A percentile compares a stretch with the other conserved stretches of the same genome.
phyloP scores from a whole-genome alignment of 1,140 invertebrate genomes.

The Catajapyx aquilonaris region DNA sequence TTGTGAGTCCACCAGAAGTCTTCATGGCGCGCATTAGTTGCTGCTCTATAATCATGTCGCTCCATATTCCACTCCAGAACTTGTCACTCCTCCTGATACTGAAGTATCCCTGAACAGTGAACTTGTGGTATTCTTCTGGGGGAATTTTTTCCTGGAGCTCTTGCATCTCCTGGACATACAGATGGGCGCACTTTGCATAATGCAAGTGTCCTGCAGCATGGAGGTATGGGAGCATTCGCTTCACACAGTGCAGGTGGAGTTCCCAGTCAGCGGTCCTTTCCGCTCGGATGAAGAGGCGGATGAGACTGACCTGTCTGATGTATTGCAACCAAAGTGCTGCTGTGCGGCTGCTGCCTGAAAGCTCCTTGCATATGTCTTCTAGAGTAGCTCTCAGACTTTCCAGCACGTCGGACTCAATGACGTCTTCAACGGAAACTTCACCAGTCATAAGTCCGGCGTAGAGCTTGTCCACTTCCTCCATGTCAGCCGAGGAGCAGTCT shows the following conservation, averaged over 20 bases:
- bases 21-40: conserved; percentile 19
- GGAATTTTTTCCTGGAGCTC: neutral
- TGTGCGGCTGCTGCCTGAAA: conserved; percentile 15
- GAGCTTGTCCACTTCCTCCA: neutral
- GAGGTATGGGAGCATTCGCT: conserved; percentile 20
- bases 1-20: conserved; percentile 13
- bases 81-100: conserved; percentile 16
- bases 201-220: conserved; percentile 20
- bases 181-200: conserved; percentile 13
- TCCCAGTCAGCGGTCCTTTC: conserved; percentile 15
- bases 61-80: neutral
- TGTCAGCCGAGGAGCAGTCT: neutral
- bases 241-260: conserved; percentile 15
- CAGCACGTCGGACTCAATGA: neutral
- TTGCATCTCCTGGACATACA: conserved; percentile 3
- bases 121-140: neutral
- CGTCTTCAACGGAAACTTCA: neutral
- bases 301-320: conserved; percentile 18
- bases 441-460: neutral
- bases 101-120: conserved; percentile 13
- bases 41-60: conserved; percentile 16
- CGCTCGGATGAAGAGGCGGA: conserved; percentile 12
- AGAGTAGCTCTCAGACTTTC: neutral
- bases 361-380: neutral
- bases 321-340: conserved; percentile 23